Percentiles rank a stretch among this genome's conserved stretches.
Conservation (phyloP, 1,140 invertebrate species). For the Oedothorax gibbosus region DNA sequence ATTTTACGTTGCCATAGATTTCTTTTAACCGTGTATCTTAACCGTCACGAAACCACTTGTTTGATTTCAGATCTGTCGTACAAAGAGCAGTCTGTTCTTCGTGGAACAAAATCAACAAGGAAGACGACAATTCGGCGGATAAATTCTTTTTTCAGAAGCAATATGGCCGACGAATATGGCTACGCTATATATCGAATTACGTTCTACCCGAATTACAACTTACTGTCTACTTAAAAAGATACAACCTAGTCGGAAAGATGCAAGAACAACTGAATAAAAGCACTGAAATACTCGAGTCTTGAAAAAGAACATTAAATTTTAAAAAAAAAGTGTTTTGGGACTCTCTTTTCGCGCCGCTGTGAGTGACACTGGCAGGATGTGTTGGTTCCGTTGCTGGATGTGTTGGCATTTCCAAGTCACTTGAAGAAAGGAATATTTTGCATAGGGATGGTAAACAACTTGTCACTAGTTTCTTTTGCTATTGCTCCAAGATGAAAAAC, state of each 20-base stretch:
- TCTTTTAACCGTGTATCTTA: background rate
- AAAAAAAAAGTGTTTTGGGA: background rate
- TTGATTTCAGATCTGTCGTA: slow-evolving; percentile 24
- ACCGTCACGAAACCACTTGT: slow-evolving; percentile 35
- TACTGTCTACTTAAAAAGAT: background rate
- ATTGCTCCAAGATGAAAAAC: too few relatives aligned
- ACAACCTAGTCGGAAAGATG: background rate
- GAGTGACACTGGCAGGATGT: slow-evolving; percentile 41
- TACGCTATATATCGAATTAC: slow-evolving; percentile 30
- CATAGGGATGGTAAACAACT: slow-evolving; percentile 15
- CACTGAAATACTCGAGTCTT: background rate
- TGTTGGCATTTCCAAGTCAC: background rate
- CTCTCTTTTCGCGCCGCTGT: slow-evolving; percentile 26
- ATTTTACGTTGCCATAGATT: slow-evolving; percentile 21
- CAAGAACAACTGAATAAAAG: slow-evolving; percentile 15
- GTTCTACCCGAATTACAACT: slow-evolving; percentile 33
- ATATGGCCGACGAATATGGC: background rate
- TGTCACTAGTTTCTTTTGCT: background rate
- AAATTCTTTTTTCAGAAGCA: background rate
- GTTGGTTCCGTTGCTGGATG: slow-evolving; percentile 13
- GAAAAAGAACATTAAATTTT: slow-evolving; percentile 15
- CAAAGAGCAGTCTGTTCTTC: slow-evolving; percentile 31
- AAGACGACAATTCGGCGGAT: slow-evolving; percentile 28
- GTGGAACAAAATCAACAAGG: slow-evolving; percentile 32
- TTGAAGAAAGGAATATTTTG: slow-evolving; percentile 23